Base-by-base conservation (phyloP, 2,797 vertebrate genomes). In the Leucoraja ocellata region DNA sequence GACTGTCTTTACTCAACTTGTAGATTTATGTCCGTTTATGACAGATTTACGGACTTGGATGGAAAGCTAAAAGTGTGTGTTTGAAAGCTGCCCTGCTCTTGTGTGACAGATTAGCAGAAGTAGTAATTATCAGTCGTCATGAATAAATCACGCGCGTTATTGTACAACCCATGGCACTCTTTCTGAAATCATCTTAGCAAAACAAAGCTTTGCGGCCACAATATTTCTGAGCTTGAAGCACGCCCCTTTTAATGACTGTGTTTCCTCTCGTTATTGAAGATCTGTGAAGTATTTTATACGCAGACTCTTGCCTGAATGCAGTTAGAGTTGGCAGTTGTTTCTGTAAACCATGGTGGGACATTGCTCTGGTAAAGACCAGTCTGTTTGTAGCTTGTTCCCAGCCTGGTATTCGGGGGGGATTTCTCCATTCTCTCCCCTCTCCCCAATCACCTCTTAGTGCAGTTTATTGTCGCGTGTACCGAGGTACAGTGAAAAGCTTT, bases 281-380 rank as follows among this genome's bases (percentile, higher is more conserved):
- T 96, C 96, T 97, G 96, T 95, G 95, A 95, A 96, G 95, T 96
- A 96, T 94, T 94, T 97, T 97, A 96, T 97, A 96, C 96, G 97
- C 97, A 95, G 96, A 95, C 96, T 95, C 96, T 97, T 96, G 95
- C 96, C 96, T 96, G 96, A 96, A 95, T 96, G 95, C 97, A 95
- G 96, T 97, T 97, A 96, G 94, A 94, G 93, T 94, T 94, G 63
- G 32, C 32, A 32, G 84, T 54, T 90, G 54, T 46, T 36, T 95
- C 95, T 94, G 94, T 96, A 96, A 96, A 96, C 96, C 95, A 96
- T 96, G 95, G 95, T 96, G 96, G 96, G 95, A 95, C 78, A 93
- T 90, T 95, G 97, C 96, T 96, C 97, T 97, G 97, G 97, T 97
- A 97, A 97, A 97, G 95, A 95, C 96, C 97, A 96, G 96, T 96